These are phyloP conservation scores for Eubucco bourcierii DNA, from an alignment of 2,113 vertebrate genomes.

Conservation along the genomic window DNA sequence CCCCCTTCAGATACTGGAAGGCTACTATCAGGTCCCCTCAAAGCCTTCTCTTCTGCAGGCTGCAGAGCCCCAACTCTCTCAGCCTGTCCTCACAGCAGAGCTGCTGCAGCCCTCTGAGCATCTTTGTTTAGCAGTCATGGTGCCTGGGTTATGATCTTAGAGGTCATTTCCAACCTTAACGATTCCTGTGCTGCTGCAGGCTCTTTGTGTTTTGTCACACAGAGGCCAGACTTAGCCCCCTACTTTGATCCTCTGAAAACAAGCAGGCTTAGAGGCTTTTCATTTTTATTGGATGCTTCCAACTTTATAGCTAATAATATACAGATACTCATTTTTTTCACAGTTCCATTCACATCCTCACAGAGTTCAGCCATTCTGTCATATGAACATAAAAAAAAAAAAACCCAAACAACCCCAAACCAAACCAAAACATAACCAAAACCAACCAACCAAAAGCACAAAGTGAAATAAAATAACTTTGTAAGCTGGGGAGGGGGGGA, in stretches of 20 bases:
- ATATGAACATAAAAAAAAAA: background rate
- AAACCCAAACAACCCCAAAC: background rate
- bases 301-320: conserved; percentile 56
- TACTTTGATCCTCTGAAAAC: background rate
- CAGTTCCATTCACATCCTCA: conserved; percentile 50
- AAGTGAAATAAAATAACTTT: conserved; percentile 50
- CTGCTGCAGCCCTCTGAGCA: too few species aligned
- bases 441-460: background rate
- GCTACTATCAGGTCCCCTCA: too few species aligned
- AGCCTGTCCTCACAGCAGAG: too few species aligned
- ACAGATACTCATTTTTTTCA: conserved; percentile 34
- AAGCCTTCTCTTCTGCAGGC: too few species aligned
- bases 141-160: too few species aligned
- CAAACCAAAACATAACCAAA: background rate
- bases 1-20: too few species aligned
- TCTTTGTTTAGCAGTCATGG: too few species aligned
- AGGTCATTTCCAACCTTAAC: too few species aligned
- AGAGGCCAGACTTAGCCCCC: background rate
- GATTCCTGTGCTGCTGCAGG: background rate
- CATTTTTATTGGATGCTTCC: conserved; percentile 55
- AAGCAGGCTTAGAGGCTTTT: background rate
- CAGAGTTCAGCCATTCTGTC: conserved; percentile 46
- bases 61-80: too few species aligned
- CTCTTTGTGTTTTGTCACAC: background rate
- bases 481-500: conserved; percentile 54